Evolutionary conservation across 1,140 invertebrate species (phyloP), one percentile per base, ranked within the genome.

Genomic region (Scaptomyza hsui): DNA sequence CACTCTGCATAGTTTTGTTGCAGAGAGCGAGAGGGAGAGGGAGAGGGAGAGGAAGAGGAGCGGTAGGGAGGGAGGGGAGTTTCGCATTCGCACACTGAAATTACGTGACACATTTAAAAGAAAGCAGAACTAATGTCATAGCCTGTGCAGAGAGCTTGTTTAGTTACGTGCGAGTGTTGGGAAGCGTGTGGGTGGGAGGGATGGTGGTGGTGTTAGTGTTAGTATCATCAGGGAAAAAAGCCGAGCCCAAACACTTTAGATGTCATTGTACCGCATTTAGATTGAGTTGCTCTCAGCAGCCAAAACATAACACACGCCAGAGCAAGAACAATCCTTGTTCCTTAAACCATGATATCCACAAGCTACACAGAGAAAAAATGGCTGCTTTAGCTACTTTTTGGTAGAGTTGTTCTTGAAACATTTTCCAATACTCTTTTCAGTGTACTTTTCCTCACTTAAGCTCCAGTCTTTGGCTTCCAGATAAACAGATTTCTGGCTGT

Each of bases 251-350:
- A 88, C 82, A 86, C 82, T 86, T 86, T 82, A 86, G 78, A 86
- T 86, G 82, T 86, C 82, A 86, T 86, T 86, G 82, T 86, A 86
- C 82, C 82, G 82, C 82, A 86, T 86, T 86, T 88, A 88, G 82
- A 86, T 86, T 86, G 82, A 86, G 82, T 88, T 72, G 82, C 82
- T 86, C 78, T 82, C 75, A 79, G 65, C 75, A 82, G 81, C 81
- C 81, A 81, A 85, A 85, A 86, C 81, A 85, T 86, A 86, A 80
- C 77, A 86, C 77, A 85, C 61, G 56, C 70, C 57, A 45, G 32
- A 51, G 53, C 49, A 56, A 61, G 19, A 53, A 29, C 26, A 29
- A 37, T 37, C 32, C 53, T 65, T 63, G 53, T 37, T 13, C 24
- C 64, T 51, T 29, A 41, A 45, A 35, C 49, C 67, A 29, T 35